phyloP scores from a whole-genome alignment of 2,797 vertebrate genomes.

The Chaetophractus vellerosus region DNA sequence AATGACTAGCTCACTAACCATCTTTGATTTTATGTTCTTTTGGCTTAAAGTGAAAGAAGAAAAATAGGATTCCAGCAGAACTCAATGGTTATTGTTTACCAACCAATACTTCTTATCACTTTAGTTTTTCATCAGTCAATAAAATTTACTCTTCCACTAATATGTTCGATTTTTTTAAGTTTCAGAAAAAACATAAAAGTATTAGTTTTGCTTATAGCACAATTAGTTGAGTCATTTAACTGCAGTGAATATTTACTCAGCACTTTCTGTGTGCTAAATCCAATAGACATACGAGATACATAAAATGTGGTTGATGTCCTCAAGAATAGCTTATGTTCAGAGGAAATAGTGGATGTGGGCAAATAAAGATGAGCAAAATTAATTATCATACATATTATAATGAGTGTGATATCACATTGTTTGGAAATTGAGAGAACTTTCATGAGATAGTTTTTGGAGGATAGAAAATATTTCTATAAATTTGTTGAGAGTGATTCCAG shows the following conservation, averaged over 20 bases:
- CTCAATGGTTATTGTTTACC: constrained; percentile 84
- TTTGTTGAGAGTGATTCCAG: constrained; percentile 51
- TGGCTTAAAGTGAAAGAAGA: constrained; percentile 86
- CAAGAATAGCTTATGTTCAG: not conserved
- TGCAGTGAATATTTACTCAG: constrained; percentile 43
- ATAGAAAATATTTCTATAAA: not conserved
- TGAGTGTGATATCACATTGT: not conserved
- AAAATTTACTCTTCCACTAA: constrained; percentile 92
- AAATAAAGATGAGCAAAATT: not conserved
- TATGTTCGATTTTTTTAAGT: constrained; percentile 78
- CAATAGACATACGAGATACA: not conserved
- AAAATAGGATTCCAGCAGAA: constrained; percentile 86
- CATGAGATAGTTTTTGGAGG: not conserved
- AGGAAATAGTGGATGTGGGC: not conserved
- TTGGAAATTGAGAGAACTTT: constrained; percentile 58
- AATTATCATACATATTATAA: not conserved
- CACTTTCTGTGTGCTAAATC: constrained; percentile 48
- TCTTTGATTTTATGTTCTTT: constrained; percentile 85
- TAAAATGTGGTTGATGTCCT: not conserved
- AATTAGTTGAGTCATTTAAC: constrained; percentile 27
- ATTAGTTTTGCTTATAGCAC: constrained; percentile 36
- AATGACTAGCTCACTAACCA: constrained; percentile 83
- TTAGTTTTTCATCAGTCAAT: constrained; percentile 92
- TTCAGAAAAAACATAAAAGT: constrained; percentile 64
- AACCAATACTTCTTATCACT: constrained; percentile 88